Evolutionary conservation across 1,140 invertebrate genomes (phyloP), one percentile per base, ranked within the genome.

Genomic region (Triops longicaudatus): DNA sequence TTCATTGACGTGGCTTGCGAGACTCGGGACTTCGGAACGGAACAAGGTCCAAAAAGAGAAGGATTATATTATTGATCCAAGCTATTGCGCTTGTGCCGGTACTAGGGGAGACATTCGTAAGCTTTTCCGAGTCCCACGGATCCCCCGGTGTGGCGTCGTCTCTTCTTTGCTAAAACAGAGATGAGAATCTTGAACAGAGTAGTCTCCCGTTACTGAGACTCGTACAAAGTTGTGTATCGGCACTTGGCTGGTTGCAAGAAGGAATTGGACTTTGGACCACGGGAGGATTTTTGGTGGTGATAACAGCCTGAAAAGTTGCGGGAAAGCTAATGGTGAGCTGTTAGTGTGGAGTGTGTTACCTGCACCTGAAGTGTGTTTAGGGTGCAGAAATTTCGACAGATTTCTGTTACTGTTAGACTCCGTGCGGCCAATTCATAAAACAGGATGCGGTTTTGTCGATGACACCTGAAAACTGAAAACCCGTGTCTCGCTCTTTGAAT

Each of bases 61-160:
- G 50, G 50, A 63, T 22, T 63, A 22, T 63, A 63, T 63, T 63
- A 63, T 63, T 63, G 50, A 63, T 63, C 50, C 50, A 63, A 63
- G 50, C 14, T 9, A 22, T 63, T 63, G 50, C 50, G 50, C 50
- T 1, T 63, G 50, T 63, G 50, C 50, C 50, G 31, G 50, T 63
- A 22, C 50, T 7, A 22, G 17, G 6, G 17, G 50, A 22, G 17
- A n/a, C 50, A 63, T 6, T 37, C 50, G 50, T 22, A 22, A 63
- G 14, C 50, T 22, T 63, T 63, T 17, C 50, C 10, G 17, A 22
- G 17, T 6, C 17, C 50, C n/a, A 63, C 14, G 50, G 31, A 37
- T 37, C 31, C 31, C 22, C 50, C 5, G 14, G 17, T 17, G 50
- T 63, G 50, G 50, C 50, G 50, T 63, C 50, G 50, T 37, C 31